phyloP scores from a whole-genome alignment of 2,888 invertebrate genomes.

The Drosophila subquinaria region DNA sequence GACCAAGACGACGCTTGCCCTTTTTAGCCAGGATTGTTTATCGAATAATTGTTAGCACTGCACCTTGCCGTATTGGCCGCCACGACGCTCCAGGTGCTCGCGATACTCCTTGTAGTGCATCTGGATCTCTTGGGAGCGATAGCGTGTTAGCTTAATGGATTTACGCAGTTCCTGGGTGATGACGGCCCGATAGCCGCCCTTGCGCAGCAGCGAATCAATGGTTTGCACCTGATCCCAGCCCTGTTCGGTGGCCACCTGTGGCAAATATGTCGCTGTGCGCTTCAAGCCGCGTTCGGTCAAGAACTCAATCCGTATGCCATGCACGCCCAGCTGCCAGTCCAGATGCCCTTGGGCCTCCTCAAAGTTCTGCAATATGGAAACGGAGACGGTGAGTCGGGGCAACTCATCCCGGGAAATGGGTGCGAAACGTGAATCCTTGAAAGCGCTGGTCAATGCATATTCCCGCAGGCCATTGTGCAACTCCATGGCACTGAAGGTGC shows the following conservation, averaged over 20 bases:
- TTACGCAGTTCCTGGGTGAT: conserved; percentile 95
- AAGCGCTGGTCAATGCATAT: conserved; percentile 98
- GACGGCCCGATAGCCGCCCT: conserved; percentile 97
- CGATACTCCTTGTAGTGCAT: conserved; percentile 94
- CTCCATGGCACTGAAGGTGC: conserved; percentile 98
- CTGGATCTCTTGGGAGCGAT: conserved; percentile 98
- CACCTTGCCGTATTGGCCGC: conserved; percentile 83
- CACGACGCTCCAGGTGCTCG: conserved; percentile 83
- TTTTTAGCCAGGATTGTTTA: conserved; percentile 66
- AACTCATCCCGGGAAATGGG: conserved; percentile 98
- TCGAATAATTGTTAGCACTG: conserved; percentile 85
- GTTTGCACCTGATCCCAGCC: conserved; percentile 99
- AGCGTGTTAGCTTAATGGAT: conserved; percentile 96
- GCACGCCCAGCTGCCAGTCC: conserved; percentile 98
- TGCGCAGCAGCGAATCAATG: conserved; percentile 97
- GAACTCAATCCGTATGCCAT: conserved; percentile 99
- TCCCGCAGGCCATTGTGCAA: conserved; percentile 97
- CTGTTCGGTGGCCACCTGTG: conserved; percentile 99
- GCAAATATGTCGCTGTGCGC: conserved; percentile 98
- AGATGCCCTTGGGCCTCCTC: conserved; percentile 97
- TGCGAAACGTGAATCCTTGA: conserved; percentile 98
- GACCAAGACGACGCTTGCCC: conserved; percentile 65
- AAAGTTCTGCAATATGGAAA: conserved; percentile 96
- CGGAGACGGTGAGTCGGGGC: conserved; percentile 95
- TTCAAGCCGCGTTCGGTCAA: conserved; percentile 96